A percentile compares a stretch with the other conserved stretches of the same genome.
Conservation (phyloP, 2,797 vertebrate species). For the Hemibagrus guttatus region DNA sequence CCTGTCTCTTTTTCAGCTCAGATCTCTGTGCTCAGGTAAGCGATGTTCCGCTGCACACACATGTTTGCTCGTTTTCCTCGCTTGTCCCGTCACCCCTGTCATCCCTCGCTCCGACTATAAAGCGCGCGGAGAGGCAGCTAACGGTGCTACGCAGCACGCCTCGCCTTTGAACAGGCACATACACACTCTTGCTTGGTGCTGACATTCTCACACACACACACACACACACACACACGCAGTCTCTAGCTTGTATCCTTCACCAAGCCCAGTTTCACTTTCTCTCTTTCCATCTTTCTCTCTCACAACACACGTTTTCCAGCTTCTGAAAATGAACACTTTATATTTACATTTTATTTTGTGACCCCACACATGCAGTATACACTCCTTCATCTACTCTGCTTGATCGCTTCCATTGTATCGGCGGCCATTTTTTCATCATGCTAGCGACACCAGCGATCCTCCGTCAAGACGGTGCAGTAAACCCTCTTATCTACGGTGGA, state of each 20-base stretch:
- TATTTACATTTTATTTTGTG: too few species aligned
- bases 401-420: too few species aligned
- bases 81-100: constrained; percentile 52
- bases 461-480: too few species aligned
- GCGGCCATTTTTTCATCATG: too few species aligned
- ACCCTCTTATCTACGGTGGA: too few species aligned
- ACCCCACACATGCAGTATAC: too few species aligned
- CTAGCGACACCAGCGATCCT: too few species aligned
- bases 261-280: neutral
- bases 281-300: neutral
- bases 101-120: constrained; percentile 55
- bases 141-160: constrained; percentile 44
- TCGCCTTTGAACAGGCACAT: constrained; percentile 49
- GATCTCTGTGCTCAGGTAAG: constrained; percentile 54
- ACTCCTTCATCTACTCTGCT: too few species aligned
- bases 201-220: constrained; percentile 12
- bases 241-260: neutral
- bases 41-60: constrained; percentile 45
- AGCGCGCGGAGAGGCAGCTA: constrained; percentile 50
- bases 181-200: constrained; percentile 16
- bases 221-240: neutral
- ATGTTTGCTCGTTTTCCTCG: constrained; percentile 49
- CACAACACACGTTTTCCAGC: neutral
- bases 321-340: neutral
- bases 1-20: constrained; percentile 36